phyloP scores from a whole-genome alignment of 2,113 vertebrate species.

The Gavia stellata region DNA sequence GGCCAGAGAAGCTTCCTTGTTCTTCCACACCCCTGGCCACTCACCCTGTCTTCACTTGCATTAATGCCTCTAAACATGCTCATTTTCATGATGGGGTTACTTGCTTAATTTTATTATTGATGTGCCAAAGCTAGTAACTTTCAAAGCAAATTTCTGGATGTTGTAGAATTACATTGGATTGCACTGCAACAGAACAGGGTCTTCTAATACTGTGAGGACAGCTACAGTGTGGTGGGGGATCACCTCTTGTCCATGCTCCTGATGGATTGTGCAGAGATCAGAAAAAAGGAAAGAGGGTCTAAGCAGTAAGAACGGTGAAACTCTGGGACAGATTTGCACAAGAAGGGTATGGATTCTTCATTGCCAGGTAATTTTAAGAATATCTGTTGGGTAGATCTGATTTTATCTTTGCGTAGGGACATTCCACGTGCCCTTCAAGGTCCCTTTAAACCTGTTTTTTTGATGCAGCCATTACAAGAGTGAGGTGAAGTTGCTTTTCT shows the following conservation, averaged over 20 bases:
- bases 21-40: neutral
- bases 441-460: neutral
- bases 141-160: neutral
- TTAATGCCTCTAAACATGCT: neutral
- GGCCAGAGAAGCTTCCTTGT: constrained; percentile 21
- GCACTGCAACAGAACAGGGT: neutral
- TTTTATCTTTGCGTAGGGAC: neutral
- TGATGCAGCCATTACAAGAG: neutral
- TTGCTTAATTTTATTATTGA: neutral
- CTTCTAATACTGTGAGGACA: neutral
- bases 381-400: neutral
- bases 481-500: neutral
- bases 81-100: neutral
- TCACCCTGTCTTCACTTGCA: neutral
- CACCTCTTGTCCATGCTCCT: neutral
- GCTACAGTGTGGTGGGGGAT: neutral
- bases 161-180: neutral
- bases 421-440: neutral
- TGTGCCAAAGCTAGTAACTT: neutral
- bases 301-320: neutral
- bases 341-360: neutral
- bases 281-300: neutral
- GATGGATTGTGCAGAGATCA: neutral
- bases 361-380: neutral
- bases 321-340: neutral